Percentiles rank a stretch among this genome's conserved stretches.
Evolutionary conservation across 2,888 invertebrate species (phyloP).

Genomic region (Aphrophora alni): DNA sequence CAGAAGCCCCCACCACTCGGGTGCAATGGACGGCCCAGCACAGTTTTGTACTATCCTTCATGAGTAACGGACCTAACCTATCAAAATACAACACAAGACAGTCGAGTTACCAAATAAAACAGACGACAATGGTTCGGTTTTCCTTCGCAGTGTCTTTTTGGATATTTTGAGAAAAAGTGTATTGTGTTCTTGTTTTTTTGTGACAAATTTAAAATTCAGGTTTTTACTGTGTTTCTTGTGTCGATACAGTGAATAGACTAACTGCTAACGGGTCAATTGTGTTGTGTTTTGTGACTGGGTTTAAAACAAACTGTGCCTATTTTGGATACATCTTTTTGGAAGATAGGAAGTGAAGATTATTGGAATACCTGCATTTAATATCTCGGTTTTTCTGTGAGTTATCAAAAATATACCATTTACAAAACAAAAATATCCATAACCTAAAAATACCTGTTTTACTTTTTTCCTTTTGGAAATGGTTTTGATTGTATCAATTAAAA

Average conservation of each 20-base stretch:
- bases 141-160: neutral
- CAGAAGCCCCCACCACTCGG: neutral
- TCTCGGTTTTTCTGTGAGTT: neutral
- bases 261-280: too few species aligned
- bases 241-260: too few species aligned
- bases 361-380: neutral
- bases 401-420: neutral
- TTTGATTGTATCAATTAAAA: neutral
- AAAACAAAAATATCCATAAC: too few species aligned
- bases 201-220: too few species aligned
- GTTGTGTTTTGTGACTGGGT: neutral
- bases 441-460: neutral
- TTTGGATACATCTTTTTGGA: neutral
- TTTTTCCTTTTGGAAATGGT: neutral
- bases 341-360: neutral
- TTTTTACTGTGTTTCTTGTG: too few species aligned
- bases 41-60: neutral
- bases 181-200: too few species aligned
- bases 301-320: neutral
- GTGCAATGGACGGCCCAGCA: slow-evolving; percentile 1
- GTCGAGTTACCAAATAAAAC: neutral
- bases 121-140: too few species aligned
- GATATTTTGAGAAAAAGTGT: neutral
- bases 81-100: neutral
- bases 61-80: slow-evolving; percentile 2